Conservation (phyloP, 2,888 invertebrate species). For the Leptinotarsa haldemani region DNA sequence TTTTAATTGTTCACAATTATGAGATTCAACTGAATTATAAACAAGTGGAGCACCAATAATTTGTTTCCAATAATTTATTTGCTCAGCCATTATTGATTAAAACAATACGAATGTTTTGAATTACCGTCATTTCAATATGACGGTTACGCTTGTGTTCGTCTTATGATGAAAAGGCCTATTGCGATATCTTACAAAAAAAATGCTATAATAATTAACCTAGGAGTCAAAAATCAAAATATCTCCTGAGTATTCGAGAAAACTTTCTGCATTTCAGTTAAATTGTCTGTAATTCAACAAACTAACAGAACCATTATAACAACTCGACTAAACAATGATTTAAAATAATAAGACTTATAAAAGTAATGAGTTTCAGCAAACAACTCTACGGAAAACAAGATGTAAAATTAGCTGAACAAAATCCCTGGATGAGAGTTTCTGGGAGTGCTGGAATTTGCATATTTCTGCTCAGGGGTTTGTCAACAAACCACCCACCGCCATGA, state of each 20-base stretch:
- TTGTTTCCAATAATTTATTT: no score
- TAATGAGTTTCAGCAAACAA: constrained; percentile 40
- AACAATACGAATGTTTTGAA: no score
- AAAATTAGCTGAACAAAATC: constrained; percentile 51
- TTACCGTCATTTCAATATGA: no score
- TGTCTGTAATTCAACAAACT: constrained; percentile 31
- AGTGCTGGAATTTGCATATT: constrained; percentile 51
- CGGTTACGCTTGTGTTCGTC: no score
- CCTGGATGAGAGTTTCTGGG: constrained; percentile 47
- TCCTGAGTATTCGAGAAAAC: neutral
- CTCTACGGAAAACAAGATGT: constrained; percentile 49
- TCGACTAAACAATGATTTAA: constrained; percentile 32
- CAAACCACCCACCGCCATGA: constrained; percentile 16
- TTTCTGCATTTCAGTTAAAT: constrained; percentile 25
- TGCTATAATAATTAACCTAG: neutral
- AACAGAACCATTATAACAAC: constrained; percentile 27
- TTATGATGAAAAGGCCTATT: no score
- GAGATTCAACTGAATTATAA: no score
- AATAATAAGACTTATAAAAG: constrained; percentile 36
- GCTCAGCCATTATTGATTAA: no score
- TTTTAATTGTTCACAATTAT: no score
- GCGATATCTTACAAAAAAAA: neutral
- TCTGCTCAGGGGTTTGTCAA: constrained; percentile 24
- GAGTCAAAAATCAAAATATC: neutral
- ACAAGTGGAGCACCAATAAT: no score